These are phyloP conservation scores for Ammodytes dubius DNA, from an alignment of 2,113 vertebrate species.

Conservation along the genomic window DNA sequence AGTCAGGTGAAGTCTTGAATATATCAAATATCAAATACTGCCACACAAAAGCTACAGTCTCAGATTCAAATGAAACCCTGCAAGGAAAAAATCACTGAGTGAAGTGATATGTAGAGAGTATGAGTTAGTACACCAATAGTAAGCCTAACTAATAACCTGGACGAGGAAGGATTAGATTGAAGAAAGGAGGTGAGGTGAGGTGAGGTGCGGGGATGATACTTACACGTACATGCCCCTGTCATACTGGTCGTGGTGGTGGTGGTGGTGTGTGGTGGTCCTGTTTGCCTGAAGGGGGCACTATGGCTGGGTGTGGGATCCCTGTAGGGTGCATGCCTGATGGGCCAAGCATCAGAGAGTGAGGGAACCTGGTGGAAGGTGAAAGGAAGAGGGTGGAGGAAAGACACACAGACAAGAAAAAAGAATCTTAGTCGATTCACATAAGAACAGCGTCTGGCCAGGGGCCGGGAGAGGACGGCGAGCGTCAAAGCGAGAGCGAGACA, in stretches of 20 bases:
- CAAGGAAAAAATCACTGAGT: background rate
- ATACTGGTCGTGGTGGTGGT: conserved; percentile 86
- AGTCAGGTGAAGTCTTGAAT: background rate
- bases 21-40: background rate
- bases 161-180: background rate
- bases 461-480: background rate
- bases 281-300: conserved; percentile 94
- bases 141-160: background rate
- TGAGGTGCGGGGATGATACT: conserved; percentile 53
- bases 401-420: background rate
- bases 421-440: background rate
- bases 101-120: background rate
- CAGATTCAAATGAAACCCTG: background rate
- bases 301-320: conserved; percentile 96
- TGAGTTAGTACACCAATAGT: background rate
- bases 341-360: conserved; percentile 95
- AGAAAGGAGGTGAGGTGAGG: background rate
- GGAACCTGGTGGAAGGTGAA: conserved; percentile 87
- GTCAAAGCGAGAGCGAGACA: conserved; percentile 36
- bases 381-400: background rate
- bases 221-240: conserved; percentile 91
- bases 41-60: background rate
- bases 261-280: conserved; percentile 83
- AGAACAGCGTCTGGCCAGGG: background rate
- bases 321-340: conserved; percentile 94